phyloP scores from a whole-genome alignment of 2,113 vertebrate species.

The Mola mola region DNA sequence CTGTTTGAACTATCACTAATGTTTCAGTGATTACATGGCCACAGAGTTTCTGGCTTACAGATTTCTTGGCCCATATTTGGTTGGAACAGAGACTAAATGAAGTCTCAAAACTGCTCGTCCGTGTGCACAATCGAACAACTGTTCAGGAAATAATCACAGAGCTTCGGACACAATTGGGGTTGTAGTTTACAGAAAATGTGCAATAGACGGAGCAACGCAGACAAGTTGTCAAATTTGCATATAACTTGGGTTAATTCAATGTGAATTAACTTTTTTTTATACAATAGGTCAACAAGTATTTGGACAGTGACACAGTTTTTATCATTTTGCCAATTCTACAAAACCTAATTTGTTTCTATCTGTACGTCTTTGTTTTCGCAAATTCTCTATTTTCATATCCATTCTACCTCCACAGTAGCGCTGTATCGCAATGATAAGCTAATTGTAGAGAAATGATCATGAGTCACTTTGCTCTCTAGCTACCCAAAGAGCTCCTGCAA shows the following conservation, averaged over 20 bases:
- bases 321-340: too few species aligned
- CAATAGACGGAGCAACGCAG: too few species aligned
- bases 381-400: too few species aligned
- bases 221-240: too few species aligned
- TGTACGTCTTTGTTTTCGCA: too few species aligned
- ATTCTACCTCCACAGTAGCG: too few species aligned
- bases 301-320: too few species aligned
- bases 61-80: conserved; percentile 26
- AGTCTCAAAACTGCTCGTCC: conserved; percentile 28
- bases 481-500: conserved; percentile 1
- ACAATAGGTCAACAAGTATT: too few species aligned
- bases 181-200: too few species aligned
- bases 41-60: conserved; percentile 37
- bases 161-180: neutral
- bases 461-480: conserved; percentile 1
- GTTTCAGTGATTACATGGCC: conserved; percentile 57
- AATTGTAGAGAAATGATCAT: conserved; percentile 8
- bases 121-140: conserved; percentile 26
- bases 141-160: conserved; percentile 8
- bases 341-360: too few species aligned
- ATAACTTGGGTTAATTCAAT: too few species aligned
- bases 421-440: neutral
- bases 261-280: too few species aligned
- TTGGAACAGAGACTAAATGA: conserved; percentile 38
- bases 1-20: conserved; percentile 61